phyloP scores from a whole-genome alignment of 1,140 invertebrate species.

The Drosophila orena region DNA sequence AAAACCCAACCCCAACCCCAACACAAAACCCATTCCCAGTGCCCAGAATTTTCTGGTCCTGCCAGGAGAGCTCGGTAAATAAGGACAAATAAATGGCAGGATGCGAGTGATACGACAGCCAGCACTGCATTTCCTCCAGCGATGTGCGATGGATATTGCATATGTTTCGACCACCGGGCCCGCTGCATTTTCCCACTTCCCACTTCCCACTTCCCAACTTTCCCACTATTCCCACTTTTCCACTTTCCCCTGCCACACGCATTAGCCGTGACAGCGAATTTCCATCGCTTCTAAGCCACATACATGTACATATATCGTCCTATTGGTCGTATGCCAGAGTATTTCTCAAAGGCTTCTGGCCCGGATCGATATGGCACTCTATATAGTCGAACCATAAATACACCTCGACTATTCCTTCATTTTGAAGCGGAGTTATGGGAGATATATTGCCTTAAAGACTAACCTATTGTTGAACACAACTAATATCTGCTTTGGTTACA shows the following conservation, averaged over 20 bases:
- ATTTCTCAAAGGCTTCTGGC: slow-evolving; percentile 9
- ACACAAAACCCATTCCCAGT: slow-evolving; percentile 2
- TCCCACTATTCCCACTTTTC: not conserved
- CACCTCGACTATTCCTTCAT: too few species aligned
- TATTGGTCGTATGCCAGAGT: slow-evolving; percentile 2
- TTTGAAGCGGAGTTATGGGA: too few species aligned
- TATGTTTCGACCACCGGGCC: slow-evolving; percentile 48
- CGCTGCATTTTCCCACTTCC: slow-evolving; percentile 24
- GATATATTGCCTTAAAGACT: too few species aligned
- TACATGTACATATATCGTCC: not conserved
- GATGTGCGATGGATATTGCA: slow-evolving; percentile 39
- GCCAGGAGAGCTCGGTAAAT: slow-evolving; percentile 47
- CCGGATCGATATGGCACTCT: slow-evolving; percentile 16
- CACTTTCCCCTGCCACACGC: slow-evolving; percentile 10
- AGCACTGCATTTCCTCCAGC: slow-evolving; percentile 45
- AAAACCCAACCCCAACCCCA: slow-evolving; percentile 3
- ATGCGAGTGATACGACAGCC: slow-evolving; percentile 60
- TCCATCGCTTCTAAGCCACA: slow-evolving; percentile 33
- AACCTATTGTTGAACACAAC: too few species aligned
- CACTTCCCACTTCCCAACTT: not conserved
- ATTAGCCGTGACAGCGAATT: slow-evolving; percentile 38
- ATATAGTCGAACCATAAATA: not conserved
- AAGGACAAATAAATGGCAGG: slow-evolving; percentile 77
- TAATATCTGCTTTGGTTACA: too few species aligned
- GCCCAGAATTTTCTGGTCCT: slow-evolving; percentile 22